phyloP scores from a whole-genome alignment of 2,113 vertebrate species.

The Callipepla californica region DNA sequence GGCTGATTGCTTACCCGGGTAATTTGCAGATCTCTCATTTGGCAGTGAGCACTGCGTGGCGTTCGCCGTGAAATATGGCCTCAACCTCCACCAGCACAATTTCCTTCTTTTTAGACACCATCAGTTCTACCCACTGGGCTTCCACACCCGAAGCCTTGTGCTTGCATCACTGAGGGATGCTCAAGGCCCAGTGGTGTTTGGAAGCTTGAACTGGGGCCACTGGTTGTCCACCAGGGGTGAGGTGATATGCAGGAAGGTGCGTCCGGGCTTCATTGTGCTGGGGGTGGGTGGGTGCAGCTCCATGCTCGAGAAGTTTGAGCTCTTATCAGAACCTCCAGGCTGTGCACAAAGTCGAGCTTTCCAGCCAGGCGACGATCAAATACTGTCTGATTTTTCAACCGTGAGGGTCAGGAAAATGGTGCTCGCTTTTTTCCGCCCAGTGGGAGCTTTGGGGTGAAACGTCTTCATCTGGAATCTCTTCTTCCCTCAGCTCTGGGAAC shows the following conservation, averaged over 20 bases:
- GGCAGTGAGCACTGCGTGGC: conserved; percentile 58
- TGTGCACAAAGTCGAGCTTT: not conserved
- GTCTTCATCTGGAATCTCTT: conserved; percentile 1
- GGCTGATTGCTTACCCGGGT: conserved; percentile 71
- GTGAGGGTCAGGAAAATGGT: not conserved
- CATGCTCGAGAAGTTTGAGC: not conserved
- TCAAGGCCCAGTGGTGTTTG: not conserved
- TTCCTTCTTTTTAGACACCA: not conserved
- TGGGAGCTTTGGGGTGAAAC: not conserved
- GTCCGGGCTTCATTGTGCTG: not conserved
- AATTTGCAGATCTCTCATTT: conserved; percentile 62
- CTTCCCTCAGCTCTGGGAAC: not conserved
- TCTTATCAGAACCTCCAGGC: rapidly evolving
- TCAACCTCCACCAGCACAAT: not conserved
- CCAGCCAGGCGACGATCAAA: not conserved
- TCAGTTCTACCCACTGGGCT: conserved; percentile 17
- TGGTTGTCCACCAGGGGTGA: not conserved
- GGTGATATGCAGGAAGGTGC: no score
- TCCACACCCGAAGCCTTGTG: not conserved
- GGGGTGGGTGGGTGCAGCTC: not conserved
- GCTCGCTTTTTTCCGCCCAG: rapidly evolving
- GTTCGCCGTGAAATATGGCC: conserved; percentile 17
- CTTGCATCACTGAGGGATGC: not conserved
- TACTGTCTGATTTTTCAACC: not conserved
- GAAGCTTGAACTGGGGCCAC: rapidly evolving